Evolutionary conservation across 2,888 invertebrate genomes (phyloP), one percentile per base, ranked within the genome.

Genomic region (Polymixis lichenea): DNA sequence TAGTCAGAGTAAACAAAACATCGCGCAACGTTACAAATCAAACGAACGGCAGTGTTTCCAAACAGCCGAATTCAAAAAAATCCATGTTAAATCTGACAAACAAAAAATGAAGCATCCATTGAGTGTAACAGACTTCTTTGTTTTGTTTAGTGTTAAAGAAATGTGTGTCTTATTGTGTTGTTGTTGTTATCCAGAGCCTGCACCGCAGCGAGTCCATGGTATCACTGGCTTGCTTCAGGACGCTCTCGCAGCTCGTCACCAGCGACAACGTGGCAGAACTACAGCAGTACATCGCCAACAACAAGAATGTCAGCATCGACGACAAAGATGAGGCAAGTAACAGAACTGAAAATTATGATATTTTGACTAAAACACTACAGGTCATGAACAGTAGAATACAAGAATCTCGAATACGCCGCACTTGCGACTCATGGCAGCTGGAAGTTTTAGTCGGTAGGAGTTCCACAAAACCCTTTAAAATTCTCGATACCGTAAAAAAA

Each of bases 151-250:
- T 68, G n/a, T 38, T 38, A 70, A 49, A 66, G 43, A 25, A 49
- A 62, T 65, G 19, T 74, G 56, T 61, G 28, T 66, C 67, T 78
- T 68, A 84, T 77, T 62, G 46, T 75, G 11, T 55, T 46, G 43
- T 73, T 80, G 19, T 81, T 81, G 46, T 28, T 82, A 28, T 67
- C 32, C 96, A 98, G 98, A 98, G 98, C 96, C 97, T 98, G 94
- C 98, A 98, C 95, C 98, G 98, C 96, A 98, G 98, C 95, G 98
- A 98, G 97, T 98, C 98, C 97, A 98, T 98, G 98, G 98, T 98
- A 97, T 98, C 98, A 88, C 97, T 98, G 93, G 96, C 96, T 91
- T 98, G 98, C 97, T 98, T 98, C 96, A 98, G 98, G 92, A 97
- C 98, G 89, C 97, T 99, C 90, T 97, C 98, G 91, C 98, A 97